Base-by-base conservation (phyloP, 2,113 vertebrate genomes). In the Chaenocephalus aceratus region DNA sequence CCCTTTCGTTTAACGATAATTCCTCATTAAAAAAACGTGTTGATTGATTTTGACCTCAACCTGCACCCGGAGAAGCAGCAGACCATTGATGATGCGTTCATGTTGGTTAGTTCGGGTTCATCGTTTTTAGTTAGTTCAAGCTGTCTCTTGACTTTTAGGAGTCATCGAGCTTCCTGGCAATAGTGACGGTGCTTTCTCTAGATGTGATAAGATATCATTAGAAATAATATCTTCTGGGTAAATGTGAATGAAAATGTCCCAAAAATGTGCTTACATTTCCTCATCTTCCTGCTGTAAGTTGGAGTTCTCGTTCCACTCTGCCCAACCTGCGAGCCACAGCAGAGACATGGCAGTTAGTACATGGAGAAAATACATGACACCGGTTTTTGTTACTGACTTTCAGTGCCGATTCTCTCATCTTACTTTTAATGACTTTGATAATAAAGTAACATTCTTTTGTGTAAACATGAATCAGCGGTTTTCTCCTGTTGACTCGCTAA, bases 251-350 rank as follows among this genome's bases (percentile, higher is more conserved):
- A 44, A n/a, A 49, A 41, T 16, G 2, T 44, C 34, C 6, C 58
- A 23, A 73, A 61, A 5, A 2, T 3, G 0, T 3, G 26, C 84
- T 86, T 61, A 94, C 94, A 53, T 64, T 54, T 93, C 53, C 14
- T 83, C 89, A 14, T 93, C 87, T 0, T 89, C 88, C 10, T 75
- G 77, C 52, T 75, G 76, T 48, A 89, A 90, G 57, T 93, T 65
- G 1, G 91, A 72, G 0, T 30, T 34, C 65, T 93, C 86, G 16
- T 91, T 94, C 94, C 94, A 95, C 62, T 92, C 89, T 0, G 77
- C 68, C 94, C 94, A 95, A 66, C 92, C 94, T 95, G 88, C 11
- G 41, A 75, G 80, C 8, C 6, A 58, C 56, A 71, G 36, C 30
- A 30, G 10, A 85, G 10, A 21, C 26, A 71, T 34, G n/a, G 61